Evolutionary conservation across 2,888 invertebrate genomes (phyloP), one percentile per base, ranked within the genome.

Genomic region (Drosophila parthenogenetica): DNA sequence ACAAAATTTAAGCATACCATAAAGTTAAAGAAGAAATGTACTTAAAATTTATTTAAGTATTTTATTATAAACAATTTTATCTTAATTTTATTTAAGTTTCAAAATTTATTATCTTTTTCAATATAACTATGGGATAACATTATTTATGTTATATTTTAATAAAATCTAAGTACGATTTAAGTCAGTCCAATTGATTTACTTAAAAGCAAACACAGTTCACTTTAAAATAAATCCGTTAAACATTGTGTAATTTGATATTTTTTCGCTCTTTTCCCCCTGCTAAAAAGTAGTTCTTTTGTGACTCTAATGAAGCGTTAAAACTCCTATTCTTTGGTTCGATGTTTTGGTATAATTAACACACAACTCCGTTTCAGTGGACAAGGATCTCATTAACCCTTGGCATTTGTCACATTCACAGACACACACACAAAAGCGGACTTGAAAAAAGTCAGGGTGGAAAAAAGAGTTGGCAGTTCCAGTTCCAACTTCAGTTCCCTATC

Each of bases 361-460:
- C 80, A 88, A 88, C 69, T 79, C 74, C 67, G 37, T 72, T 82
- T 70, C 65, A 61, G 67, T 74, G 48, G 64, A 48, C 69, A 51
- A 49, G 83, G 75, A 71, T 86, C 80, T 75, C 83, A 86, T 83
- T 83, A 83, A 86, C 83, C 83, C 88, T 86, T 88, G 78, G 63
- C 88, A 86, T 84, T 88, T 84, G 88, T 82, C 83, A 86, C 80
- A 80, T 58, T 50, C 67, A 69, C 45, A 62, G 49, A 64, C 49
- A 64, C 45, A 62, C 57, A 69, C 45, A 62, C 57, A 67, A 49
- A 64, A 45, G 54, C 42, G 35, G 54, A 67, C 55, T 43, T 32
- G 10, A 22, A 25, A 43, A 16, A 54, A 16, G 32, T 5, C 2
- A 29, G 40, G 11, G 22, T 35, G 32, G n/a, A 43, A 42, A 60